These are phyloP conservation scores for Anodontia alba DNA, from an alignment of 2,888 invertebrate species.

Conservation along the genomic window DNA sequence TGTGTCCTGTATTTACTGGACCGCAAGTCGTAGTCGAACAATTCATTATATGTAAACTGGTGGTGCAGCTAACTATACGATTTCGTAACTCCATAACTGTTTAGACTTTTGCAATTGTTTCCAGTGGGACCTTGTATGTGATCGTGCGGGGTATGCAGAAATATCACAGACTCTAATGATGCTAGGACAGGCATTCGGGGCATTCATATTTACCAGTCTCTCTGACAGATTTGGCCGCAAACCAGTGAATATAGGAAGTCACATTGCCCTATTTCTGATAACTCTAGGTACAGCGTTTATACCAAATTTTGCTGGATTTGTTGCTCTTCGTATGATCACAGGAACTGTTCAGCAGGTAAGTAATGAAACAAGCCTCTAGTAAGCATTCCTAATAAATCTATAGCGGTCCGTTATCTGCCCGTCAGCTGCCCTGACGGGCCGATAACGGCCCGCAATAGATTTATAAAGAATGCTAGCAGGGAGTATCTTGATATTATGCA, in stretches of 20 bases:
- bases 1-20: too few relatives aligned
- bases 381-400: too few relatives aligned
- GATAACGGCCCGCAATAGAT: too few relatives aligned
- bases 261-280: slow-evolving; percentile 38
- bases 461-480: too few relatives aligned
- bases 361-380: neutral
- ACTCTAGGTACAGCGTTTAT: slow-evolving; percentile 54
- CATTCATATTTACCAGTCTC: slow-evolving; percentile 70
- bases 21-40: neutral
- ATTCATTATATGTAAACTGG: too few relatives aligned
- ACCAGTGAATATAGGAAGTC: slow-evolving; percentile 43
- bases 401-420: too few relatives aligned
- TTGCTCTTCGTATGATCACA: slow-evolving; percentile 50
- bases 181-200: slow-evolving; percentile 76
- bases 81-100: neutral
- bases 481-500: too few relatives aligned
- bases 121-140: slow-evolving; percentile 79
- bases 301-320: slow-evolving; percentile 52
- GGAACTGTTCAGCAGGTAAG: slow-evolving; percentile 62
- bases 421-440: too few relatives aligned
- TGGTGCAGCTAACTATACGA: too few relatives aligned
- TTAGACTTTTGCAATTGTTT: neutral
- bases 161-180: slow-evolving; percentile 77
- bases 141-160: slow-evolving; percentile 67
- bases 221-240: slow-evolving; percentile 72